Base-by-base conservation (phyloP, 2,888 invertebrate genomes). In the Globia sparganii region DNA sequence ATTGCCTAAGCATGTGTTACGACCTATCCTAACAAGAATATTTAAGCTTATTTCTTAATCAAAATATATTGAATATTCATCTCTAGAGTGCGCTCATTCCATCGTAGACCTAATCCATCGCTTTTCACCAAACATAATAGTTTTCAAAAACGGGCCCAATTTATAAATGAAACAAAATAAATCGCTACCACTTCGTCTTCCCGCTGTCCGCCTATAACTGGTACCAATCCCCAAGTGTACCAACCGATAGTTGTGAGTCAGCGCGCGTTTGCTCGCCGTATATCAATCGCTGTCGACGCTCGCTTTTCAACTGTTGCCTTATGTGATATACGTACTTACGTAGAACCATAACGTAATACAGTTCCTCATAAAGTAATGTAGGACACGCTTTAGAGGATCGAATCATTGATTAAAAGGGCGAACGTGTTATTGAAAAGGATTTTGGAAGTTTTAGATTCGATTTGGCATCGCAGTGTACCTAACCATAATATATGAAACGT, bases 261-360 rank as follows among this genome's bases (percentile, higher is more conserved):
- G 92, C 89, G 81, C 94, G 94, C 95, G 96, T 95, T 93, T 93
- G 95, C 95, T 91, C 94, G 91, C 93, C 93, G 94, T 96, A 95
- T 95, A 95, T 96, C 96, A 96, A 93, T 93, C 92, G 92, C 94
- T 95, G 95, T 96, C 95, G 94, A 93, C 95, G 94, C 92, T 91
- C 91, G 91, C 92, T 92, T 92, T 93, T 87, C 91, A 90, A 91
- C 91, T 91, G 91, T 90, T 91, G 90, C 90, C 85, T 87, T 88
- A 85, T 89, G 86, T 86, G 73, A 87, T 84, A 86, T 85, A 83
- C 58, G 31, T 49, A 53, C 67, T 53, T 67, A 49, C 53, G 70
- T 73, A 72, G 34, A 53, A 59, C 74, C 72, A 72, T 85, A 85
- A 78, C 72, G 72, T 75, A 82, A 87, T 80, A 78, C 80, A 78